A percentile compares a stretch with the other conserved stretches of the same genome.
These are phyloP conservation scores for Trachops cirrhosus DNA, from an alignment of 2,797 vertebrate genomes.

Conservation along the genomic window DNA sequence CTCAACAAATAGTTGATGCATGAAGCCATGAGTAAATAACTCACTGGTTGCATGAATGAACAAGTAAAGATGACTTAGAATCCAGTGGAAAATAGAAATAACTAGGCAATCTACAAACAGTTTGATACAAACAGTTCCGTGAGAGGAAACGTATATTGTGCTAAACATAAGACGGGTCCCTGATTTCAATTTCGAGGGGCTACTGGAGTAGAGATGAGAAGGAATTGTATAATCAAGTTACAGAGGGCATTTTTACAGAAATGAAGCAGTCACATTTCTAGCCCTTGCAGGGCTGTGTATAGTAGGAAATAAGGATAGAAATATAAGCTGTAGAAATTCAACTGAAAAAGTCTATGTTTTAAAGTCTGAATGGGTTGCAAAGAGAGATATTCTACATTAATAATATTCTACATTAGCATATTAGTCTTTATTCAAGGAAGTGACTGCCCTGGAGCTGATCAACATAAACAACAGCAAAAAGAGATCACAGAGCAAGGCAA, in stretches of 20 bases:
- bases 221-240: neutral
- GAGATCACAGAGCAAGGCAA: neutral
- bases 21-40: neutral
- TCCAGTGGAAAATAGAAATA: neutral
- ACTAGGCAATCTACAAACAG: neutral
- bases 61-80: neutral
- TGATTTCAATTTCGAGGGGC: neutral
- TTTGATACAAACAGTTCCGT: neutral
- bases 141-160: neutral
- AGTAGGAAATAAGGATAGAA: neutral
- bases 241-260: neutral
- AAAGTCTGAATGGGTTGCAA: neutral
- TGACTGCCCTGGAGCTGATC: neutral
- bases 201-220: neutral
- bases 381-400: too few species aligned
- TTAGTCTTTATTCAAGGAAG: neutral
- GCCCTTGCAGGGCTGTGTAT: neutral
- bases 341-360: neutral
- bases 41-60: neutral
- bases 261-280: neutral
- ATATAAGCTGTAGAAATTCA: neutral
- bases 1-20: neutral
- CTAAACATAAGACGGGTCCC: neutral
- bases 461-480: neutral
- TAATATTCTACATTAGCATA: neutral